Conservation (phyloP, 2,888 invertebrate species). For the Dryomyza anilis region DNA sequence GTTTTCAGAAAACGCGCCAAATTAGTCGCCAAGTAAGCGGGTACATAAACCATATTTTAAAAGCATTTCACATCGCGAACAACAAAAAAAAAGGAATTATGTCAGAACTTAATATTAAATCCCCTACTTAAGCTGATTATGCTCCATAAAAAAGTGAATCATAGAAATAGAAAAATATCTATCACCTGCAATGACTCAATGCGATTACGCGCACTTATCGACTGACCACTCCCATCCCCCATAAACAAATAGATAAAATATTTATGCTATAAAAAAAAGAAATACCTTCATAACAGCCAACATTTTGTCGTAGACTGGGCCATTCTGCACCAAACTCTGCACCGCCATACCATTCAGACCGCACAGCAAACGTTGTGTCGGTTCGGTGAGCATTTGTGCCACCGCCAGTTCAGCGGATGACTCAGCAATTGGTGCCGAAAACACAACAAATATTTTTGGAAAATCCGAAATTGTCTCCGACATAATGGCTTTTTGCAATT, state of each 20-base stretch:
- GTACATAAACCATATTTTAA: no score
- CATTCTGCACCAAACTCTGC: conserved; percentile 67
- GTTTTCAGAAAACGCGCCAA: no score
- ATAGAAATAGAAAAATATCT: no score
- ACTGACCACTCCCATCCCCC: no score
- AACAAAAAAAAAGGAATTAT: background rate
- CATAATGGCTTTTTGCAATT: conserved; percentile 45
- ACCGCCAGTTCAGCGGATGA: conserved; percentile 41
- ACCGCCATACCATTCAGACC: conserved; percentile 66
- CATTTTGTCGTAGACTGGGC: conserved; percentile 67
- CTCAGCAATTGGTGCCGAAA: conserved; percentile 49
- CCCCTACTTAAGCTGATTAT: no score
- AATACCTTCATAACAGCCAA: conserved; percentile 64
- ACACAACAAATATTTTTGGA: conserved; percentile 52
- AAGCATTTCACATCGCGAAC: no score
- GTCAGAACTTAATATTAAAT: no score
- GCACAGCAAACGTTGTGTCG: conserved; percentile 62
- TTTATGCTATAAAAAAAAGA: background rate
- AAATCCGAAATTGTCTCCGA: conserved; percentile 38
- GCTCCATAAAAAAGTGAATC: no score
- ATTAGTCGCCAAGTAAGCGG: no score
- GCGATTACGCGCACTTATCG: no score
- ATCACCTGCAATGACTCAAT: no score
- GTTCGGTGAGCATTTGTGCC: conserved; percentile 36
- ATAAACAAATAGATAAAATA: no score